Evolutionary conservation across 2,113 vertebrate genomes (phyloP), one percentile per base, ranked within the genome.

Genomic region (Indicator maculatus): DNA sequence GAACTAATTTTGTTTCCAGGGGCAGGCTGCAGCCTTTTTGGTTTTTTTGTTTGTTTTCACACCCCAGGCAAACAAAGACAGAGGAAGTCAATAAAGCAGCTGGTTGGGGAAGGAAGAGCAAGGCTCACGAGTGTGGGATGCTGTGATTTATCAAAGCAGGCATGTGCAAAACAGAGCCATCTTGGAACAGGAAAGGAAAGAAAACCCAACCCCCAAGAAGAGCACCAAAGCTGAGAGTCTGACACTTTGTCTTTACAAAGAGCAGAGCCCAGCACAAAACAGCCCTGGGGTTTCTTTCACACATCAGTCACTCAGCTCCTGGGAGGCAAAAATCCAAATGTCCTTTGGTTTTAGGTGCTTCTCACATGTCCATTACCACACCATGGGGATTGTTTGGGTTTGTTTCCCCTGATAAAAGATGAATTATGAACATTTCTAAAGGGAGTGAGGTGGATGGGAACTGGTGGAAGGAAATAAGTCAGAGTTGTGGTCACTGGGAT

Each of bases 331-430:
- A 60, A 85, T 83, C 76, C 19, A 47, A 77, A 75, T 84, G 81
- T 74, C 38, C n/a, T 87, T 87, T 87, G 33, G 52, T 83, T 94
- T 93, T 56, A 83, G 69, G 64, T 85, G 71, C 64, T 83, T 76
- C 39, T 52, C 60, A 83, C 56, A 33, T 76, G 82, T 86, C 47
- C 17, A 39, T 91, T 87, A 67, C 19, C 58, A 67, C 53, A 83
- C 60, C 93, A 95, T 80, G 14, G 53, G 50, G 17, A 52, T 71
- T 76, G 72, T 82, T 52, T 20, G 11, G 50, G 11, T 52, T 52
- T 50, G 9, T 47, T 47, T 20, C 17, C 17, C 20, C 33, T 59
- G 52, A 76, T 60, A 91, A 87, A 86, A 7, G 7, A 14, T 87
- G 63, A 80, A 76, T 86, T 93, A 74, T 66, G 15, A 80, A 55